Conservation (phyloP, 2,797 vertebrate genomes). For the Sorex maritimensis region DNA sequence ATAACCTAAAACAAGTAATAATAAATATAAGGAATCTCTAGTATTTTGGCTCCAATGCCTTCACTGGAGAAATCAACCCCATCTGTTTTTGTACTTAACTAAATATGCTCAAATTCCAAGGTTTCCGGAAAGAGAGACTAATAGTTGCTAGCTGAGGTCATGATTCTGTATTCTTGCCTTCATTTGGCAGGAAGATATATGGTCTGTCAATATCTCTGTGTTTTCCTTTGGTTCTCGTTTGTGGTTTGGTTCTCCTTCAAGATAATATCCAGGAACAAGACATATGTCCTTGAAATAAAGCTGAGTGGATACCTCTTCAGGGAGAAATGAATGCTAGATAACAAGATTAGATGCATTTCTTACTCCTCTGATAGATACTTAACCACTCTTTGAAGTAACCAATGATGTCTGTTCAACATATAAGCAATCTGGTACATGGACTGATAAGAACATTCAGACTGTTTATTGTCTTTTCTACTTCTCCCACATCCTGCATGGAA, state of each 20-base stretch:
- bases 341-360: neutral
- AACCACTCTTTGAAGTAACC: neutral
- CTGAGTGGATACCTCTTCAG: neutral
- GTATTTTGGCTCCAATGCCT: neutral
- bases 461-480: neutral
- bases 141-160: neutral
- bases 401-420: neutral
- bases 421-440: neutral
- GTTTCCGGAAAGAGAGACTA: neutral
- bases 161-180: neutral
- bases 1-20: neutral
- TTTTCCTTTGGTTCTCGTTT: constrained; percentile 1
- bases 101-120: neutral
- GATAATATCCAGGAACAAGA: too few relatives aligned
- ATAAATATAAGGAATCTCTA: neutral
- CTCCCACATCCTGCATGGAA: neutral
- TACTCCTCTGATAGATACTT: neutral
- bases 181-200: neutral
- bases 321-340: neutral
- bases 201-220: neutral
- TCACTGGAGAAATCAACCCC: neutral
- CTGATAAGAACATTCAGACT: neutral
- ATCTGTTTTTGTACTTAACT: neutral
- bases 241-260: neutral
- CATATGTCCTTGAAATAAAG: neutral